Conservation (phyloP, 1,140 invertebrate genomes). For the Hypothenemus hampei region DNA sequence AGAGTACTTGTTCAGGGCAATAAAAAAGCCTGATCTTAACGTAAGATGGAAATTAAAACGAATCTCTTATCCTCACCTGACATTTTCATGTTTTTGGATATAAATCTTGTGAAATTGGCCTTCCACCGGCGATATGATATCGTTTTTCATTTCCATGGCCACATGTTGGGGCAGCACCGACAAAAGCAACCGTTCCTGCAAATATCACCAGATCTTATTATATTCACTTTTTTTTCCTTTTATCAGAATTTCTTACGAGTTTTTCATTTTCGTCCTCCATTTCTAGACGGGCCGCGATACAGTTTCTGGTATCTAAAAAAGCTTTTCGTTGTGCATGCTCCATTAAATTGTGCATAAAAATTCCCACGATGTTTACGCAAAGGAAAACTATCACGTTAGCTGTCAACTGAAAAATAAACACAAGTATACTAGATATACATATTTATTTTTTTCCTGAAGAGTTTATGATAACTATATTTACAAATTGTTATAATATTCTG, state of each 20-base stretch:
- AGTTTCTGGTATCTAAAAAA: slow-evolving; percentile 87
- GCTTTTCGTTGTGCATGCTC: slow-evolving; percentile 85
- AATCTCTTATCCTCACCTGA: slow-evolving; percentile 80
- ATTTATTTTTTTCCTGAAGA: too few species aligned
- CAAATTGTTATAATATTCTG: too few species aligned
- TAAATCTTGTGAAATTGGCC: slow-evolving; percentile 95
- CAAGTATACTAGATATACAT: too few species aligned
- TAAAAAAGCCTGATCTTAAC: too few species aligned
- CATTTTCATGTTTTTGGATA: slow-evolving; percentile 91
- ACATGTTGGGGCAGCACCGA: slow-evolving; percentile 93
- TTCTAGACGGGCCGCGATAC: slow-evolving; percentile 84
- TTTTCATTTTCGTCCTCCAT: slow-evolving; percentile 95
- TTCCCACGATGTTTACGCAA: slow-evolving; percentile 78
- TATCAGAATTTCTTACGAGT: slow-evolving; percentile 72
- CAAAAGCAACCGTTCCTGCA: slow-evolving; percentile 74
- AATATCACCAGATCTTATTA: too few species aligned
- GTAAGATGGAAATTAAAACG: slow-evolving; percentile 12
- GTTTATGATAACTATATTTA: too few species aligned
- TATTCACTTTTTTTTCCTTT: too few species aligned
- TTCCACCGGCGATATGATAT: slow-evolving; percentile 83
- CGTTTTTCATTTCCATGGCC: slow-evolving; percentile 93
- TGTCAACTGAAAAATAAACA: slow-evolving; percentile 57
- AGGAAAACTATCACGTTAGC: slow-evolving; percentile 73
- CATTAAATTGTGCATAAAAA: slow-evolving; percentile 85
- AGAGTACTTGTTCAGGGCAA: too few species aligned